Conservation (phyloP, 2,113 vertebrate genomes). For the Laterallus jamaicensis region DNA sequence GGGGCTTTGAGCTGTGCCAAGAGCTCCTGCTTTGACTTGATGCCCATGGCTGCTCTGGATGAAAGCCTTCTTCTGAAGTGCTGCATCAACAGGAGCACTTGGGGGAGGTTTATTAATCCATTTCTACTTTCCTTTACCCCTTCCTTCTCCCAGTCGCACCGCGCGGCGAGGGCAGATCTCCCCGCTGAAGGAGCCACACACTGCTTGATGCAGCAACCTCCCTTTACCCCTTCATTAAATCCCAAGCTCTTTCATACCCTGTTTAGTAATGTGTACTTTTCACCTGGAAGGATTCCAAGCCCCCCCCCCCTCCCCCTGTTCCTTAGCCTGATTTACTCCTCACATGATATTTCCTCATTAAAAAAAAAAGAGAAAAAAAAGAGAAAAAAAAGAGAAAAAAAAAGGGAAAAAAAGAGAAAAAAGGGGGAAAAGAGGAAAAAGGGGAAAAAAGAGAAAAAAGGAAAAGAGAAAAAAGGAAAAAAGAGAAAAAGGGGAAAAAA, state of each 20-base stretch:
- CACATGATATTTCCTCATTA: neutral
- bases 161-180: neutral
- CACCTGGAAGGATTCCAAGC: neutral
- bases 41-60: neutral
- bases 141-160: neutral
- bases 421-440: too few species aligned
- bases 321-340: neutral
- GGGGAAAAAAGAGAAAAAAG: too few species aligned
- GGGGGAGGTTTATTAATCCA: neutral
- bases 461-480: neutral
- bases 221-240: neutral
- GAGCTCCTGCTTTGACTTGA: neutral
- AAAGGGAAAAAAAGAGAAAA: too few species aligned
- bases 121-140: neutral
- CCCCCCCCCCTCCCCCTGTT: neutral
- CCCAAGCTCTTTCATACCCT: fast-evolving
- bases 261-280: neutral
- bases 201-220: neutral
- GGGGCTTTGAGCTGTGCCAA: neutral
- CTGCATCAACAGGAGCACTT: neutral
- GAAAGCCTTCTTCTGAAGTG: neutral
- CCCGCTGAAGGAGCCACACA: fast-evolving
- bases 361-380: neutral
- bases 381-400: too few species aligned
- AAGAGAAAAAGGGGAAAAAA: too few species aligned